Conservation (phyloP, 1,140 invertebrate genomes). For the Ephestia elutella region DNA sequence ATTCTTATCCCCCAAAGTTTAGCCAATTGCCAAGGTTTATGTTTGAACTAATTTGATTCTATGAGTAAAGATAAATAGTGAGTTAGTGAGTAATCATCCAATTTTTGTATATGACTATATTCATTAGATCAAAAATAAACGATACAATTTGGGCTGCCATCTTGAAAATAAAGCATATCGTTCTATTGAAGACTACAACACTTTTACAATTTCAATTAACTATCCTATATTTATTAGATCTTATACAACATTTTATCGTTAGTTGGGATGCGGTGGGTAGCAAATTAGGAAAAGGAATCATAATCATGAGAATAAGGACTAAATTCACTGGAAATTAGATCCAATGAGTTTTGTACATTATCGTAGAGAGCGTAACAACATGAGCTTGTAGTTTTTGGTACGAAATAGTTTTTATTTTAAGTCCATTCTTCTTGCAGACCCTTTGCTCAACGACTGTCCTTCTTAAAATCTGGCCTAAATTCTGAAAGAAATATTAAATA, state of each 20-base stretch:
- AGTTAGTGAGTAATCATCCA: background rate
- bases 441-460: conserved; percentile 22
- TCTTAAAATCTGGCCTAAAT: background rate
- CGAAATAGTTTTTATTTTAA: conserved; percentile 13
- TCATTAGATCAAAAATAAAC: conserved; percentile 22
- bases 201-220: conserved; percentile 66
- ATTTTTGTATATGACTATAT: conserved; percentile 11
- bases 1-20: background rate
- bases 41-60: background rate
- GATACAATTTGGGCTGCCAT: conserved; percentile 51
- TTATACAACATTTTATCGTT: conserved; percentile 65
- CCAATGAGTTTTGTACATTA: conserved; percentile 29
- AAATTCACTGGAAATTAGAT: conserved; percentile 34
- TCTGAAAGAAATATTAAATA: background rate
- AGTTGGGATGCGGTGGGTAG: conserved; percentile 33
- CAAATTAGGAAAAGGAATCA: conserved; percentile 31
- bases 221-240: conserved; percentile 71
- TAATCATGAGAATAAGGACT: conserved; percentile 31
- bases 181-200: conserved; percentile 66
- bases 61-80: background rate
- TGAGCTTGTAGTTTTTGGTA: conserved; percentile 51
- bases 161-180: conserved; percentile 70
- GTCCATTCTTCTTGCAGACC: conserved; percentile 7
- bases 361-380: conserved; percentile 36
- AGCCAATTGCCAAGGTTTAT: background rate